Base-by-base conservation (phyloP, 2,888 invertebrate species). In the Bimastos eiseni region DNA sequence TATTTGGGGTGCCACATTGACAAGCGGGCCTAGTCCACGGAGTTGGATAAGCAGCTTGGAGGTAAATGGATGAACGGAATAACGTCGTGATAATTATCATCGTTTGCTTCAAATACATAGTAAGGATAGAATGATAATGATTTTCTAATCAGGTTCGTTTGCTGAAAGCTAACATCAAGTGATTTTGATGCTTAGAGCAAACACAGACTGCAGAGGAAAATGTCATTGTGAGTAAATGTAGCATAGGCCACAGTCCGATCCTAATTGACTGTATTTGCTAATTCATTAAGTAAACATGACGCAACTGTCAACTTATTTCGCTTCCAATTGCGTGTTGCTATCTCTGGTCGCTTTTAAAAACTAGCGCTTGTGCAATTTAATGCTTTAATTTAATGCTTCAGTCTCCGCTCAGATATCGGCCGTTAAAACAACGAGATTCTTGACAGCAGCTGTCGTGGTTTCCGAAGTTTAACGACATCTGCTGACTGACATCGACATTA, bases 101-200 rank as follows among this genome's bases (percentile, higher is more conserved):
- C n/a, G 70, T n/a, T 70, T 3, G 30, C n/a, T 30, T n/a, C 13
- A n/a, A 70, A 70, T n/a, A 70, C 30, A n/a, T 17, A 11, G 17
- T 8, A 5, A 8, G 70, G 70, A 70, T n/a, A 0, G 70, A 70
- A 11, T n/a, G 8, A 70, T n/a, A n/a, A 2, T 70, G n/a, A n/a
- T 70, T n/a, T 70, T n/a, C 70, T 70, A 70, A 70, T 70, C n/a
- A 70, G n/a, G 30, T n/a, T n/a, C 70, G n/a, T 70, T n/a, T 70
- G 70, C 70, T n/a, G 30, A 70, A 70, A 70, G 11, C n/a, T n/a
- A 70, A 70, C 70, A 70, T 30, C 4, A 70, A n/a, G 70, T 70
- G 70, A n/a, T n/a, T 70, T 70, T n/a, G 13, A 70, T 70, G n/a
- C 70, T 30, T n/a, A 70, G 17, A 5, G 70, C 70, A 70, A 30